Evolutionary conservation across 1,140 invertebrate species (phyloP), one percentile per base, ranked within the genome.

Genomic region (Agraylea sexmaculata): DNA sequence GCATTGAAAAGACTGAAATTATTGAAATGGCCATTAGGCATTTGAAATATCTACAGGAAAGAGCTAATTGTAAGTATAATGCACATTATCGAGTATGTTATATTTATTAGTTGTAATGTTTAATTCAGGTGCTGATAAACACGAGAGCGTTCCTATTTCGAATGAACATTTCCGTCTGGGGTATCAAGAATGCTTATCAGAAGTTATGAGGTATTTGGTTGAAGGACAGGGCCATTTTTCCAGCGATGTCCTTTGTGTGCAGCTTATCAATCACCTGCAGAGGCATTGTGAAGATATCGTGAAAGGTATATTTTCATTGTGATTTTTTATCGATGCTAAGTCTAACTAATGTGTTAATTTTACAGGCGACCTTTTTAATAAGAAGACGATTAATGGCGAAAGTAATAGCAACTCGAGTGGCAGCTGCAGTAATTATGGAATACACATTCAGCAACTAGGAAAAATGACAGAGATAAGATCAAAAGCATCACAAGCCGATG

Each of bases 21-120:
- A 94, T 97, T 37, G 92, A 97, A 66, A 93, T 97, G 90, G 91
- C 91, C 10, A 95, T 95, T 34, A 78, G 87, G 38, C 88, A 95
- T 54, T 77, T 94, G 65, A 89, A 89, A 57, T 80, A 87, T 64
- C 63, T 94, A 27, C 86, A 91, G 60, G 74, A 73, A 31, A 61
- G 73, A 40, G 71, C 68, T 40, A 70, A 71, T 60, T 68, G 67
- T 70, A 52, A 41, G 47, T 33, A 3, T 7, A 2, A 11, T 23
- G 0, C 15, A n/a, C 16, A 13, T 4, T 21, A 10, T 41, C 12
- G 12, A 39, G n/a, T 42, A 31, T 37, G 30, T 43, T 43, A 10
- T 41, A 34, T 40, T 15, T 35, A 19, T 43, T 33, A 38, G 39
- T 37, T 35, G 33, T 40, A 30, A 27, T 42, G n/a, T 48, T 42